phyloP scores from a whole-genome alignment of 2,888 invertebrate genomes.

The Chamaedrilus cognettii region DNA sequence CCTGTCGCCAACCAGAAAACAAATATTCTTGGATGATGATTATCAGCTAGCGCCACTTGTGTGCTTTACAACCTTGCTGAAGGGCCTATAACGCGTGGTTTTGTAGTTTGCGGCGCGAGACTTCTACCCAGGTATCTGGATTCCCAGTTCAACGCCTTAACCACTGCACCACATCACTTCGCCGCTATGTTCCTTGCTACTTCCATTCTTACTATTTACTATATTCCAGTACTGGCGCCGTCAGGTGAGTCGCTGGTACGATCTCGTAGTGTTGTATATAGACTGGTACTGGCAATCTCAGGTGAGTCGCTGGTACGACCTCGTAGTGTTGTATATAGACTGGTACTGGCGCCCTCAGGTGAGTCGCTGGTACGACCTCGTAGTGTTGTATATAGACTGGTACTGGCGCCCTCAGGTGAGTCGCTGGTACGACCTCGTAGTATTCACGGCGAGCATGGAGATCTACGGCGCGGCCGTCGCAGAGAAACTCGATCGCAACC shows the following conservation, averaged over 20 bases:
- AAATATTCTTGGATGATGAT: too few relatives aligned
- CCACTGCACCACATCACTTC: too few relatives aligned
- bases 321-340: background rate
- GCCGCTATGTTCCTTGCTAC: too few relatives aligned
- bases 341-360: background rate
- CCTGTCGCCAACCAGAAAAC: too few relatives aligned
- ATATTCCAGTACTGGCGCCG: too few relatives aligned
- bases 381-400: background rate
- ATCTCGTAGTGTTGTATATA: background rate
- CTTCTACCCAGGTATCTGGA: too few relatives aligned
- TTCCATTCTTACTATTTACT: too few relatives aligned
- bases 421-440: slow-evolving; percentile 98
- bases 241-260: background rate
- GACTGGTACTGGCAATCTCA: background rate
- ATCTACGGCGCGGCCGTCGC: slow-evolving; percentile 99
- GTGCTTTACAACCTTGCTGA: too few relatives aligned
- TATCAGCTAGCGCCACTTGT: too few relatives aligned
- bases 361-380: background rate
- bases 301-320: background rate
- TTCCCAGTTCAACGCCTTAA: too few relatives aligned
- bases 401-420: slow-evolving; percentile 72
- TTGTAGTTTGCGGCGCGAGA: too few relatives aligned
- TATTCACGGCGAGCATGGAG: slow-evolving; percentile 99
- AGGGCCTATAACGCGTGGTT: too few relatives aligned
- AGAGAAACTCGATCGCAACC: slow-evolving; percentile 93